Evolutionary conservation across 2,888 invertebrate species (phyloP).

Genomic region (Melipona beecheii): DNA sequence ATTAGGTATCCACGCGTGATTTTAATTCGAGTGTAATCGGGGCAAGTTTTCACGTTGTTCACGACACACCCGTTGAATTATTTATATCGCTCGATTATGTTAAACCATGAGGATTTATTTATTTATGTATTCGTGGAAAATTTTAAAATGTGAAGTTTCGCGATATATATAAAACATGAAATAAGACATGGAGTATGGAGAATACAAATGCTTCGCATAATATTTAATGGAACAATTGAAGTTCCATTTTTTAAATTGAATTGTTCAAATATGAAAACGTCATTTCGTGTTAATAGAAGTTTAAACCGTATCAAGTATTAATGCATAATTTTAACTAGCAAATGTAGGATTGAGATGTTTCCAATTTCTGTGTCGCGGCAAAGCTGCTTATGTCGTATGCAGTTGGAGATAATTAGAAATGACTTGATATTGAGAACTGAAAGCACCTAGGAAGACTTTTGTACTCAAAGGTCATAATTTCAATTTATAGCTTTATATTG

Average conservation of each 20-base stretch:
- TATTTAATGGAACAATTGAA: no score
- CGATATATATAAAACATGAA: no score
- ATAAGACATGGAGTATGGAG: no score
- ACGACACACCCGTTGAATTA: not conserved
- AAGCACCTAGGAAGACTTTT: no score
- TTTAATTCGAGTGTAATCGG: not conserved
- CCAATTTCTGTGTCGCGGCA: accelerated
- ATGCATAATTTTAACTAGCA: not conserved
- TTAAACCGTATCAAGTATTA: not conserved
- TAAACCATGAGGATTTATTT: no score
- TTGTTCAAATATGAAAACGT: not conserved
- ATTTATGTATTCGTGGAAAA: no score
- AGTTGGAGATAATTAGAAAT: no score
- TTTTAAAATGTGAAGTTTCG: no score
- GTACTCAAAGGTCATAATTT: no score
- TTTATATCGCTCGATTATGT: not conserved
- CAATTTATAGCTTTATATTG: no score
- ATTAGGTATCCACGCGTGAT: not conserved
- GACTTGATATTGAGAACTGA: no score
- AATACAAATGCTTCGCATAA: no score
- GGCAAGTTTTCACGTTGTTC: not conserved
- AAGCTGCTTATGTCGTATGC: not conserved
- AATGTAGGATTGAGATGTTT: not conserved
- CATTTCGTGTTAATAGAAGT: not conserved
- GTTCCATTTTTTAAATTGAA: not conserved